phyloP scores from a whole-genome alignment of 37 sponge, comb jelly and placozoan species.

The Trichoplax adhaerens region DNA sequence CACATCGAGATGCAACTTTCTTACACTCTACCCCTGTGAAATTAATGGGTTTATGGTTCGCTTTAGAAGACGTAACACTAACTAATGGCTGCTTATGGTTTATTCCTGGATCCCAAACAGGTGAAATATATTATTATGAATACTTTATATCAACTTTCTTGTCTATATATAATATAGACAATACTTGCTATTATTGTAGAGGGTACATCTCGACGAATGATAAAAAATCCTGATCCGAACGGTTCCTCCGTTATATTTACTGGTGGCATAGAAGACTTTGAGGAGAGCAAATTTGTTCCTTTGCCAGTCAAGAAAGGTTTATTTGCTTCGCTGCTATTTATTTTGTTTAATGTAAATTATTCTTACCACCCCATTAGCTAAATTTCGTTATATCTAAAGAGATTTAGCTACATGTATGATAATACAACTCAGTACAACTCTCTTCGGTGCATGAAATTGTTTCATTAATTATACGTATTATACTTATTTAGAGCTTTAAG shows the following conservation, averaged over 20 bases:
- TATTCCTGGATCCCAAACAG: slow-evolving; percentile 66
- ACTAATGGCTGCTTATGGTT: slow-evolving; percentile 97
- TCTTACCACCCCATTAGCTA: too few species aligned
- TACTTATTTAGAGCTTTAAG: too few species aligned
- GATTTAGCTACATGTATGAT: too few species aligned
- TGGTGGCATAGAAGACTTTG: not conserved
- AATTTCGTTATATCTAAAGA: too few species aligned
- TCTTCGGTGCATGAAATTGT: too few species aligned
- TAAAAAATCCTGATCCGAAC: slow-evolving; percentile 13
- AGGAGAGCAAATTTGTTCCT: slow-evolving; percentile 37
- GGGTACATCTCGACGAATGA: slow-evolving; percentile 11
- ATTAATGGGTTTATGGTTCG: slow-evolving; percentile 85
- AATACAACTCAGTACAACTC: too few species aligned
- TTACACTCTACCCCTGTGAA: slow-evolving; percentile 68
- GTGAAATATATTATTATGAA: not conserved
- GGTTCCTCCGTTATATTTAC: slow-evolving; percentile 16
- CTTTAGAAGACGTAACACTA: slow-evolving; percentile 76
- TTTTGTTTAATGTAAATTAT: too few species aligned
- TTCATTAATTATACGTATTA: too few species aligned
- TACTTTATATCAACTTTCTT: too few species aligned
- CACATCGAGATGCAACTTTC: slow-evolving; percentile 82
- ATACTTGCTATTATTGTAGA: not conserved
- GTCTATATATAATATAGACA: too few species aligned
- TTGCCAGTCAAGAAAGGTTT: slow-evolving; percentile 40
- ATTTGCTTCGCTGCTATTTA: too few species aligned